Percentiles rank a stretch among this genome's conserved stretches.
Conservation (phyloP, 1,140 invertebrate species). For the Drosophila malerkotliana region DNA sequence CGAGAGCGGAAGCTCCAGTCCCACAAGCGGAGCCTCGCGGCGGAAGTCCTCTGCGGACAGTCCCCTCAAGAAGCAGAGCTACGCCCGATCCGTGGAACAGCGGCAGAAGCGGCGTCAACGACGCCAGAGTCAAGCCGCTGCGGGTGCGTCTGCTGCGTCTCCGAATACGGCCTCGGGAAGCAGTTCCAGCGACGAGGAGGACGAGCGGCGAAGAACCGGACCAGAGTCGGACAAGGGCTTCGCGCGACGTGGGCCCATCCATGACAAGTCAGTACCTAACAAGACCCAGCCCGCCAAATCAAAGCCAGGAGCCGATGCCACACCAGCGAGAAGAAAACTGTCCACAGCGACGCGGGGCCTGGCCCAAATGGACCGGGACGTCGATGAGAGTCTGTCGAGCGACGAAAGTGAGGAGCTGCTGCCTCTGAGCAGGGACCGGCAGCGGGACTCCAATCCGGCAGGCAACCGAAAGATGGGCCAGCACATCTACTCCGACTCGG, state of each 20-base stretch:
- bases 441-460: slow-evolving; percentile 65
- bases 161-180: slow-evolving; percentile 83
- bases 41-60: slow-evolving; percentile 29
- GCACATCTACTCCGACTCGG: slow-evolving; percentile 80
- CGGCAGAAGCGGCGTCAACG: slow-evolving; percentile 83
- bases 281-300: slow-evolving; percentile 72
- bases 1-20: slow-evolving; percentile 48
- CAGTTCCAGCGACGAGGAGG: slow-evolving; percentile 78
- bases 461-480: slow-evolving; percentile 55
- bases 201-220: slow-evolving; percentile 20
- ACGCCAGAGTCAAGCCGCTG: slow-evolving; percentile 72
- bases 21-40: slow-evolving; percentile 24
- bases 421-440: slow-evolving; percentile 80
- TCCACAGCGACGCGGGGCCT: slow-evolving; percentile 66
- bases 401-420: slow-evolving; percentile 92
- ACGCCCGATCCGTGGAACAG: slow-evolving; percentile 67
- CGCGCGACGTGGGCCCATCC: slow-evolving; percentile 20
- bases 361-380: slow-evolving; percentile 88
- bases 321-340: slow-evolving; percentile 40
- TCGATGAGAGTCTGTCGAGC: slow-evolving; percentile 85
- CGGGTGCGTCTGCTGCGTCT: slow-evolving; percentile 58
- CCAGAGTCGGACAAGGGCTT: slow-evolving; percentile 13
- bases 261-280: slow-evolving; percentile 73
- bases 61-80: slow-evolving; percentile 65
- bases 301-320: slow-evolving; percentile 50